Conservation (phyloP, 2,113 vertebrate genomes). For the Spea bombifrons region DNA sequence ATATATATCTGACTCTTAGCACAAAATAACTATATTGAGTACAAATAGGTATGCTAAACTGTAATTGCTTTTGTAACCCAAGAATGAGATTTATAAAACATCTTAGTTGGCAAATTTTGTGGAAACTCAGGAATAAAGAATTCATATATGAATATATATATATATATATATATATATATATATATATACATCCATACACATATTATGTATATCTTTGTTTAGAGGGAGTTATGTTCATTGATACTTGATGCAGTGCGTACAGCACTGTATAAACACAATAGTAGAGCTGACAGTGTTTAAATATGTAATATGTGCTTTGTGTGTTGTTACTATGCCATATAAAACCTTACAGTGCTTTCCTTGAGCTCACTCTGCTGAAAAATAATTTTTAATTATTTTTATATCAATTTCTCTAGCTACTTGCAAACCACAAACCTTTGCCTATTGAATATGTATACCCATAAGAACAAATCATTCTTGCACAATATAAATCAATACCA, state of each 20-base stretch:
- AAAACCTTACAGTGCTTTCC: background rate
- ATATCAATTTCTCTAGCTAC: background rate
- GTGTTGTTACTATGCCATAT: background rate
- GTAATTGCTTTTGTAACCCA: background rate
- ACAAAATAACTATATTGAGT: background rate
- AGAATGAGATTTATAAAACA: constrained; percentile 18
- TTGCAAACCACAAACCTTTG: background rate
- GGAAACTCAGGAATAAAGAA: constrained; percentile 37
- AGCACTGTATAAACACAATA: too few species aligned
- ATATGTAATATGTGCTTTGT: background rate
- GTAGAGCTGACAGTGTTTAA: background rate
- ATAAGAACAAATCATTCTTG: background rate
- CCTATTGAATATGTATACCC: background rate
- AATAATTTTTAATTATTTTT: background rate
- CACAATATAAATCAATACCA: background rate
- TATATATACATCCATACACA: background rate
- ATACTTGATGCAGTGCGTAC: too few species aligned
- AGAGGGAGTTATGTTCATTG: too few species aligned
- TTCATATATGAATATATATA: constrained; percentile 12
- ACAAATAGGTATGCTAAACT: background rate
- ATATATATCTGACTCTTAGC: background rate
- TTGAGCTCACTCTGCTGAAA: background rate
- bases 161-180: constrained; percentile 1
- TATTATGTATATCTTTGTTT: too few species aligned
- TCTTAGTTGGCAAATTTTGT: background rate